phyloP scores from a whole-genome alignment of 2,113 vertebrate genomes.

The Nerophis lumbriciformis region DNA sequence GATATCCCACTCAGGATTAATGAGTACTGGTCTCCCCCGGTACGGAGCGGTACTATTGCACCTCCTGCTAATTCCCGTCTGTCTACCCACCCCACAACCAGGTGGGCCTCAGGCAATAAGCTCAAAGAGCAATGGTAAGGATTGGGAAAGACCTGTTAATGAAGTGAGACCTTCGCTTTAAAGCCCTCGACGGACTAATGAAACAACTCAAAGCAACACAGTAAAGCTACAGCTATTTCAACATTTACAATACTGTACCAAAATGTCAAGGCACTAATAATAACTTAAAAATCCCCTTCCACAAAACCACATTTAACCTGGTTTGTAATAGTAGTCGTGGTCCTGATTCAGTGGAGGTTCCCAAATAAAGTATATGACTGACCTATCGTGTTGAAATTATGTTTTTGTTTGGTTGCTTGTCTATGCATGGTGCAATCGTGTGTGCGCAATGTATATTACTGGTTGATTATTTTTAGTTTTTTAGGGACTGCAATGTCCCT shows the following conservation, averaged over 20 bases:
- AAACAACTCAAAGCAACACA: background rate
- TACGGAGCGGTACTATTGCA: slow-evolving; percentile 57
- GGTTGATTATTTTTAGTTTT: too few relatives aligned
- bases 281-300: background rate
- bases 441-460: too few relatives aligned
- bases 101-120: slow-evolving; percentile 52
- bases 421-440: too few relatives aligned
- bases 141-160: slow-evolving; percentile 38
- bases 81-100: slow-evolving; percentile 24
- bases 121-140: slow-evolving; percentile 13
- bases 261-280: background rate
- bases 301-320: too few relatives aligned
- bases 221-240: background rate
- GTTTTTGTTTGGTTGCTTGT: too few relatives aligned
- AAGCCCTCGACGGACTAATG: slow-evolving; percentile 4
- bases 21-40: slow-evolving; percentile 40
- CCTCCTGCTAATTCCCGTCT: slow-evolving; percentile 47
- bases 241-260: background rate
- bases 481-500: too few relatives aligned
- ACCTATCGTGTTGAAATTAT: too few relatives aligned
- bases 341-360: too few relatives aligned
- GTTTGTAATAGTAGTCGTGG: too few relatives aligned
- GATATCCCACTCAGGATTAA: slow-evolving; percentile 45
- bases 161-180: slow-evolving; percentile 13
- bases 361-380: too few relatives aligned